Evolutionary conservation across 1,140 invertebrate species (phyloP), one percentile per base, ranked within the genome.

Genomic region (Euborellia annulipes): DNA sequence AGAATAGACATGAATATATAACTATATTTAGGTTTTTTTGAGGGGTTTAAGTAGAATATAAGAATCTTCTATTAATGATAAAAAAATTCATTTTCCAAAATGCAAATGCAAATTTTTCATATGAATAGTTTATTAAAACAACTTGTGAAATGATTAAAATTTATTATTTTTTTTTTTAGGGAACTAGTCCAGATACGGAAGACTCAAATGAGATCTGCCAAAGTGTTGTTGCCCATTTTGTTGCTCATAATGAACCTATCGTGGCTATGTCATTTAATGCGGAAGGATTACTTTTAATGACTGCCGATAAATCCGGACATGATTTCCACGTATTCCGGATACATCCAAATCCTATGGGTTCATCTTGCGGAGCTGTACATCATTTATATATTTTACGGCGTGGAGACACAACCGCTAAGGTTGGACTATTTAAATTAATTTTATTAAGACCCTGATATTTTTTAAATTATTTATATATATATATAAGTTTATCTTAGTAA

Each of bases 291-390:
- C 61, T 98, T 38, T 68, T 98, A 18, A 70, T 97, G 42, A 96
- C 92, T 1, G 87, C 89, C 1, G 93, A 96, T 65, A 79, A 82
- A 50, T 70, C 83, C n/a, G 93, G 93, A 0, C 90, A 95, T 58
- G 86, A 92, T 58, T 98, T 98, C 64, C 85, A 98, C 63, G 73
- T 98, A 38, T 98, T 98, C 65, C 74, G 87, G 48, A 79, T 98
- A 51, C 82, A 93, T 57, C 83, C 92, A 0, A 92, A 96, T 73
- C 88, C 92, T 1, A 79, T 80, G 23, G 84, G 86, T 1, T 78
- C 90, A 18, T 78, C 79, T 14, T 65, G 92, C 36, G 85, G 88
- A 6, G 82, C 89, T 2, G 90, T 98, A 18, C 92, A 98, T 64
- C 95, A 98, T 68, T 66, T 98, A 13, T 98, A 98, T 62, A 82